Conservation (phyloP, 2,888 invertebrate species). For the Napeogenes sylphis region DNA sequence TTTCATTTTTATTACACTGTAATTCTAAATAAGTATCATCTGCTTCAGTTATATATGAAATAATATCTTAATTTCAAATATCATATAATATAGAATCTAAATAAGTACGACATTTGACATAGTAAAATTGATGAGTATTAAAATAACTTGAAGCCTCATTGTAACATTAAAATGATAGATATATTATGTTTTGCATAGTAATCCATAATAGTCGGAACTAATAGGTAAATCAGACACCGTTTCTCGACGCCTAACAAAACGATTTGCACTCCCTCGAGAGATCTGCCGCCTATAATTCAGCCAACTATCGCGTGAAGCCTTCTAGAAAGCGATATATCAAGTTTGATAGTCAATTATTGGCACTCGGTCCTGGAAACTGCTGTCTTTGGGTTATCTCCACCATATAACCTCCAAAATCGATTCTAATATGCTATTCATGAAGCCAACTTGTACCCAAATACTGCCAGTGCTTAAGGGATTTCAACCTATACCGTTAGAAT, state of each 20-base stretch:
- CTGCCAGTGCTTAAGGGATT: not conserved
- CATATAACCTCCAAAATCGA: conserved; percentile 42
- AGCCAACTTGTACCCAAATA: conserved; percentile 25
- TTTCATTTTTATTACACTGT: no score
- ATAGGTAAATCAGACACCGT: conserved; percentile 11
- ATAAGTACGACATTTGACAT: no score
- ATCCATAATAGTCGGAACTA: conserved; percentile 11
- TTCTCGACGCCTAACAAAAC: conserved; percentile 39
- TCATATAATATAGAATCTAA: no score
- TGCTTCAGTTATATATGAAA: no score
- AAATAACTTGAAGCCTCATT: no score
- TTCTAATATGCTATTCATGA: conserved; percentile 61
- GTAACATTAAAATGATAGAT: no score
- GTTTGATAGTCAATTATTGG: conserved; percentile 76
- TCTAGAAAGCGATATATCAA: conserved; percentile 71
- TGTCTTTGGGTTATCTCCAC: conserved; percentile 58
- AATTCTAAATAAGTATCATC: no score
- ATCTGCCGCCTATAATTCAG: conserved; percentile 60
- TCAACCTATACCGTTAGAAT: no score
- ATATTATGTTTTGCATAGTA: not conserved
- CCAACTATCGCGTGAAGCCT: conserved; percentile 64
- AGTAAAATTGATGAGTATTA: no score
- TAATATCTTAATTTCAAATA: no score
- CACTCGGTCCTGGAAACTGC: conserved; percentile 64
- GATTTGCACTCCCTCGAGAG: conserved; percentile 54